A percentile compares a stretch with the other conserved stretches of the same genome.
Evolutionary conservation across 2,113 vertebrate species (phyloP).

Genomic region (Columba janthina): DNA sequence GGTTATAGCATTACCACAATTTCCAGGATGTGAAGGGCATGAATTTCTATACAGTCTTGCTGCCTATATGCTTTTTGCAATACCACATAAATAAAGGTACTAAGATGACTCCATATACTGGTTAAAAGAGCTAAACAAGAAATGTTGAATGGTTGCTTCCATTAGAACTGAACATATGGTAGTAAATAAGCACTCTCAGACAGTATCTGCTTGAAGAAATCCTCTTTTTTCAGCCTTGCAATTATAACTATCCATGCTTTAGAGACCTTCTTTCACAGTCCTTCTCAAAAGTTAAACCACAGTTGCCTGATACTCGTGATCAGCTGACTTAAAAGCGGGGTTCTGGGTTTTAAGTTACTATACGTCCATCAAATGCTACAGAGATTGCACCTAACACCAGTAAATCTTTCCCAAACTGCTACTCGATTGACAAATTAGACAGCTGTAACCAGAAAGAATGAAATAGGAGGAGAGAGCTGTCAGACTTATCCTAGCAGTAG

Average conservation of each 20-base stretch:
- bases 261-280: background rate
- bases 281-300: background rate
- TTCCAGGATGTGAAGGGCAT: background rate
- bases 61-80: background rate
- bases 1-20: background rate
- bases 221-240: background rate
- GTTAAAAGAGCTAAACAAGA: background rate
- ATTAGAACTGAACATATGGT: background rate
- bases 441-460: background rate
- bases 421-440: background rate
- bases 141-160: background rate
- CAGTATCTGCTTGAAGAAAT: background rate
- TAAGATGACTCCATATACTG: background rate
- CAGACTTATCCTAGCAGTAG: slow-evolving; percentile 4
- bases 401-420: background rate
- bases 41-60: background rate
- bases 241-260: background rate
- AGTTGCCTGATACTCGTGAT: background rate
- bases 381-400: background rate
- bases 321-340: background rate
- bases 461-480: background rate
- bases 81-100: background rate
- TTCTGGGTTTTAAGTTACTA: background rate
- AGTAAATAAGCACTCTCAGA: background rate
- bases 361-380: background rate